Percentiles rank a stretch among this genome's conserved stretches.
These are phyloP conservation scores for Epinephelus fuscoguttatus DNA, from an alignment of 2,113 vertebrate genomes.

Conservation along the genomic window DNA sequence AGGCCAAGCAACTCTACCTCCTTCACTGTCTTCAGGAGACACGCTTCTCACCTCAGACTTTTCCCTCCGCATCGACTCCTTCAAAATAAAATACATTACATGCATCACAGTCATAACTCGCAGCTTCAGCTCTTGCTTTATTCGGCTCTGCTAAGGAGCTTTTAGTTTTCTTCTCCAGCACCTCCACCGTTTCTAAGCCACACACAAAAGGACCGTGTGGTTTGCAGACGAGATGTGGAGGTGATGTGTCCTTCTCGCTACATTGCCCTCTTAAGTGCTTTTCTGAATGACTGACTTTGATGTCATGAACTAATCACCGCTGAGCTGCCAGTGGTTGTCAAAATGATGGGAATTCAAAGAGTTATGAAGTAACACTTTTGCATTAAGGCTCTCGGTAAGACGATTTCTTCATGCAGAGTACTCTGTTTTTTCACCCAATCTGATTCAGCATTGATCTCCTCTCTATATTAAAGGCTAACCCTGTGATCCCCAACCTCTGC, in stretches of 20 bases:
- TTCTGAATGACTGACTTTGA: slow-evolving; percentile 62
- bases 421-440: slow-evolving; percentile 29
- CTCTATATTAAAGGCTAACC: slow-evolving; percentile 62
- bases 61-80: background rate
- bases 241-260: slow-evolving; percentile 46
- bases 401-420: slow-evolving; percentile 29
- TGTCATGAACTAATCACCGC: slow-evolving; percentile 59
- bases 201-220: slow-evolving; percentile 24
- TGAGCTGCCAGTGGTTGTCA: slow-evolving; percentile 43
- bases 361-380: slow-evolving; percentile 37
- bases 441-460: slow-evolving; percentile 4
- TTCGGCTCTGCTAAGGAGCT: slow-evolving; percentile 40
- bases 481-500: slow-evolving; percentile 47
- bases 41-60: slow-evolving; percentile 8
- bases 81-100: slow-evolving; percentile 54
- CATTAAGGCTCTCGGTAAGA: slow-evolving; percentile 39
- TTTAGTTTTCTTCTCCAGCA: slow-evolving; percentile 29
- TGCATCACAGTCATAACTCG: slow-evolving; percentile 11
- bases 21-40: slow-evolving; percentile 34
- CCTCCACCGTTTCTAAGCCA: slow-evolving; percentile 10
- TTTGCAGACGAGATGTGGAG: slow-evolving; percentile 37
- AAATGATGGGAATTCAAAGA: slow-evolving; percentile 46
- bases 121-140: slow-evolving; percentile 27
- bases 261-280: slow-evolving; percentile 46
- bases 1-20: slow-evolving; percentile 35